These are phyloP conservation scores for Arenaria interpres DNA, from an alignment of 2,113 vertebrate species.

Conservation along the genomic window DNA sequence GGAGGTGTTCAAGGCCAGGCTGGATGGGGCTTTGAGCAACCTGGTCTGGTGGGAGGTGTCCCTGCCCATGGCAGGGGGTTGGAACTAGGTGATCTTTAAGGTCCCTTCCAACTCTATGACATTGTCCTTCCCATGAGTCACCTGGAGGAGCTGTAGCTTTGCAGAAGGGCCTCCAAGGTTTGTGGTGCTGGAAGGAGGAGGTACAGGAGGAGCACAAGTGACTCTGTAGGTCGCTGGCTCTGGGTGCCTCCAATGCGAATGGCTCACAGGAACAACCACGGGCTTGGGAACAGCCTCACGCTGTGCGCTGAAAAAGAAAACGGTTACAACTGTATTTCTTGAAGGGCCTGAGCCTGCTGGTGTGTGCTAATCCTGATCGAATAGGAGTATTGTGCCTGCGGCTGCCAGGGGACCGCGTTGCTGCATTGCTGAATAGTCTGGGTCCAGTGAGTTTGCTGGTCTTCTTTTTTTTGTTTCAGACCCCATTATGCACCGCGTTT, in stretches of 20 bases:
- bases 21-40: too few relatives aligned
- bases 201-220: accelerated
- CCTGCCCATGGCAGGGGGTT: too few relatives aligned
- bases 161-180: background rate
- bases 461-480: background rate
- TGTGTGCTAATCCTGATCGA: background rate
- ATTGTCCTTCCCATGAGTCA: accelerated
- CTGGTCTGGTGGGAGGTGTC: too few relatives aligned
- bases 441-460: background rate
- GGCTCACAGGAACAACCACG: accelerated
- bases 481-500: background rate
- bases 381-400: background rate
- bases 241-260: background rate
- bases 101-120: background rate
- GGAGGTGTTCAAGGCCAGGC: too few relatives aligned
- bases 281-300: background rate
- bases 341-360: background rate
- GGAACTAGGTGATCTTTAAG: too few relatives aligned
- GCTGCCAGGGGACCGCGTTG: background rate
- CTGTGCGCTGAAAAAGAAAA: background rate
- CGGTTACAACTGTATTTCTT: background rate
- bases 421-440: background rate
- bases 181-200: background rate
- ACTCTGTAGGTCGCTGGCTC: accelerated
- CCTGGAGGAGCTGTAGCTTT: background rate